Base-by-base conservation (phyloP, 2,113 vertebrate genomes). In the Fukomys damarensis region DNA sequence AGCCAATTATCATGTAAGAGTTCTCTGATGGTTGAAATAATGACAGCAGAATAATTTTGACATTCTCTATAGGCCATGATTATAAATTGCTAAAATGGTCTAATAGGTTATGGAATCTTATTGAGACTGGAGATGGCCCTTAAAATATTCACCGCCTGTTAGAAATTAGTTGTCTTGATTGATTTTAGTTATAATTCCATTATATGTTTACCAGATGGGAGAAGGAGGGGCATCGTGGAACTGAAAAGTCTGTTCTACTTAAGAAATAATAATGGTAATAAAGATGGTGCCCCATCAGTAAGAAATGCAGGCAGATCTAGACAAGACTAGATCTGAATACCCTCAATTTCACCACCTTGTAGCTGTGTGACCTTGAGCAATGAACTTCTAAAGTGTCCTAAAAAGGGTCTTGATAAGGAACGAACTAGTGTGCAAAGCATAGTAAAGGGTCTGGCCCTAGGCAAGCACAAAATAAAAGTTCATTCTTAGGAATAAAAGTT, bases 131-230 rank as follows among this genome's bases (percentile, higher is more conserved):
- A 96, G 80, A 83, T 43, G 63, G 68, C 41, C 86, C 61, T 96
- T 97, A 89, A 97, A 96, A 94, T 97, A 96, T 96, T 97, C 83
- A 94, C 93, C 70, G 86, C 83, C 43, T 94, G 92, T 95, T 96
- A 91, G 83, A 95, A 92, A 97, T 89, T 61, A 93, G 79, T 91
- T 91, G 61, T 89, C 89, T 94, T 95, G 94, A 96, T 94, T 97
- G 95, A 97, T 93, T 96, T 93, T 86, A 76, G 91, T 93, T 94
- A 86, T 94, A 96, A 97, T 93, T 94, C 82, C 19, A 41, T 94
- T 85, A 35, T 90, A 59, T 95, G 87, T 97, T 98, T 95, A 96
- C 66, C 79, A 94, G 61, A 58, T 19, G 30, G 49, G 76, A 90
- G 26, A 66, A 66, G 58, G 59, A 72, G 2, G 90, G 58, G 11